Evolutionary conservation across 2,113 vertebrate genomes (phyloP), one percentile per base, ranked within the genome.

Genomic region (Lanius ludovicianus): DNA sequence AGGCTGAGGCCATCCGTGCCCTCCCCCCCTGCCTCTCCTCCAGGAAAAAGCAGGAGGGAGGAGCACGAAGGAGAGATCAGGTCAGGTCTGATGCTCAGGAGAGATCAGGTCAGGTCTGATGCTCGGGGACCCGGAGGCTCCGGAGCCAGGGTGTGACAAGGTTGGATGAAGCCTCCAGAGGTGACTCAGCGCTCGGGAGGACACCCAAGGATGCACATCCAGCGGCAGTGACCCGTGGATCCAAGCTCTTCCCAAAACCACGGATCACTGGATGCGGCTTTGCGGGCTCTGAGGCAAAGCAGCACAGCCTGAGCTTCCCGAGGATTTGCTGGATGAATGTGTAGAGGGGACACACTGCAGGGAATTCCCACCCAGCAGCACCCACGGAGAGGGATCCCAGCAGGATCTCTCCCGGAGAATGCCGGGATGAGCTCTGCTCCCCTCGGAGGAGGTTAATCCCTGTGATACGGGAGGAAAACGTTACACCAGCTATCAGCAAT

Each of bases 321-420:
- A 20, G 65, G 87, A 8, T 13, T 6, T 5, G 0, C 2, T 11
- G 13, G 70, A 17, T 7, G 4, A 69, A 13, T 0, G 7, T 3
- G 10, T 0, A 6, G n/a, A 59, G 33, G 47, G 46, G 59, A 33
- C 5, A 7, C 22, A 0, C 5, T 5, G 67, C 56, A 10, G 50
- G 1, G 18, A 78, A 55, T 16, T 60, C 15, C 57, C 8, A 10
- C 1, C 67, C 59, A 7, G 7, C 27, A 33, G 50, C 76, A 15
- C 25, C 49, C 6, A 0, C 0, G 11, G 25, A 17, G 35, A 16
- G 33, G 20, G 55, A 39, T 31, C 67, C 76, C 91, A 27, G n/a
- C 76, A 41, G 65, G 79, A 76, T 3, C 16, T 33, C n/a, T 8
- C 47, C 7, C 1, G 18, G 18, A 41, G 55, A 68, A 50, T 6